phyloP scores from a whole-genome alignment of 1,140 invertebrate species.

The Xylocopa sonorina region DNA sequence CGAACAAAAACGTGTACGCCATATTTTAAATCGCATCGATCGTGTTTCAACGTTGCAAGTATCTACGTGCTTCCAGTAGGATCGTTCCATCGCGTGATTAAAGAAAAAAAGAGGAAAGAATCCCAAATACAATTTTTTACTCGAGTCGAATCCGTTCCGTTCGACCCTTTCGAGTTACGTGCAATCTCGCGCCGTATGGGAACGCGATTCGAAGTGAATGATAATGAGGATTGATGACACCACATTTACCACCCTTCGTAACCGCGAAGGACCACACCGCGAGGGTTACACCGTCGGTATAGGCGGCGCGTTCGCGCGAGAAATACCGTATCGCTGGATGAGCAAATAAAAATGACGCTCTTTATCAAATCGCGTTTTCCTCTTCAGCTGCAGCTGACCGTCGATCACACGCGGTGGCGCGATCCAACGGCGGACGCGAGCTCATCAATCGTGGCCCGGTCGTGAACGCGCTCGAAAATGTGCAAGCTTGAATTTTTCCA shows the following conservation, averaged over 20 bases:
- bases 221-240: conserved; percentile 30
- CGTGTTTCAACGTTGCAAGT: background rate
- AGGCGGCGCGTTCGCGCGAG: conserved; percentile 34
- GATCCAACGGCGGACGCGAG: conserved; percentile 54
- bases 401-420: conserved; percentile 59
- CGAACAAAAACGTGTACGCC: conserved; percentile 21
- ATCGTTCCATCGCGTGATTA: background rate
- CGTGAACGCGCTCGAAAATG: conserved; percentile 58
- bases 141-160: background rate
- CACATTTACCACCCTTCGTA: conserved; percentile 28
- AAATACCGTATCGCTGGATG: conserved; percentile 52
- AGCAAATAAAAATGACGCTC: conserved; percentile 62
- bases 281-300: background rate
- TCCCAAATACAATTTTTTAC: background rate
- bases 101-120: too few species aligned
- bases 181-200: background rate
- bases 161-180: background rate
- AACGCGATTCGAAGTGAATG: conserved; percentile 8
- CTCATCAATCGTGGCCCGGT: conserved; percentile 59
- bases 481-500: conserved; percentile 61
- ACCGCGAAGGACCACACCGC: background rate
- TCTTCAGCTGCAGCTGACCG: conserved; percentile 61
- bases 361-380: conserved; percentile 64
- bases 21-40: conserved; percentile 13
- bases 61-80: background rate